phyloP scores from a whole-genome alignment of 2,113 vertebrate genomes.

The Rhea americana region DNA sequence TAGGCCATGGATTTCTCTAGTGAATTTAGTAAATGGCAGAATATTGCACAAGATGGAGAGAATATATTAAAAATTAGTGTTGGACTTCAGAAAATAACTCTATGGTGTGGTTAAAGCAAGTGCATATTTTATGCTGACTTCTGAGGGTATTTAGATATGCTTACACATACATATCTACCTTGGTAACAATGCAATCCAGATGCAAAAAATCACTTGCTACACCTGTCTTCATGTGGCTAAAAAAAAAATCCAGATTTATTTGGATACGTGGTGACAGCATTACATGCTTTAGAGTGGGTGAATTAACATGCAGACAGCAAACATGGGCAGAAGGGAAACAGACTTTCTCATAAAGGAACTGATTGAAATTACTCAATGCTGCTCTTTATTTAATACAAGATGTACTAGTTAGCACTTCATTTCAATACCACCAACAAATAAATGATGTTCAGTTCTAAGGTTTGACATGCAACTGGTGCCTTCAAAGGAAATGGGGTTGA shows the following conservation, averaged over 20 bases:
- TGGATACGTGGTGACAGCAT: not conserved
- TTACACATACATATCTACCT: not conserved
- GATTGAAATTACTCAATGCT: constrained; percentile 45
- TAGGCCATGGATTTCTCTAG: constrained; percentile 22
- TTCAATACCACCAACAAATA: constrained; percentile 40
- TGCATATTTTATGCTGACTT: not conserved
- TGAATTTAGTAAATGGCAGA: not conserved
- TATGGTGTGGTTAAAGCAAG: not conserved
- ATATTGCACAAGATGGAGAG: not conserved
- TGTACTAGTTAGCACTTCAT: constrained; percentile 59
- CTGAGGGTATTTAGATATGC: not conserved
- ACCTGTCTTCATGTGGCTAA: not conserved
- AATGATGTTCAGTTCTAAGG: constrained; percentile 28
- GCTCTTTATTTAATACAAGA: constrained; percentile 31
- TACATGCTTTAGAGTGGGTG: not conserved
- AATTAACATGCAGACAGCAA: constrained; percentile 70
- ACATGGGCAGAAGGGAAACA: constrained; percentile 54
- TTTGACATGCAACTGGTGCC: not conserved
- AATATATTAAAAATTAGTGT: not conserved
- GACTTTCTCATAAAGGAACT: constrained; percentile 46
- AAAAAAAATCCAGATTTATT: not conserved
- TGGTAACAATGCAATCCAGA: not conserved
- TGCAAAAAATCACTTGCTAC: not conserved
- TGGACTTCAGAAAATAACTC: not conserved
- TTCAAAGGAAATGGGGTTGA: constrained; percentile 25